Evolutionary conservation across 2,888 invertebrate species (phyloP).

Genomic region (Anagyrus pseudococci): DNA sequence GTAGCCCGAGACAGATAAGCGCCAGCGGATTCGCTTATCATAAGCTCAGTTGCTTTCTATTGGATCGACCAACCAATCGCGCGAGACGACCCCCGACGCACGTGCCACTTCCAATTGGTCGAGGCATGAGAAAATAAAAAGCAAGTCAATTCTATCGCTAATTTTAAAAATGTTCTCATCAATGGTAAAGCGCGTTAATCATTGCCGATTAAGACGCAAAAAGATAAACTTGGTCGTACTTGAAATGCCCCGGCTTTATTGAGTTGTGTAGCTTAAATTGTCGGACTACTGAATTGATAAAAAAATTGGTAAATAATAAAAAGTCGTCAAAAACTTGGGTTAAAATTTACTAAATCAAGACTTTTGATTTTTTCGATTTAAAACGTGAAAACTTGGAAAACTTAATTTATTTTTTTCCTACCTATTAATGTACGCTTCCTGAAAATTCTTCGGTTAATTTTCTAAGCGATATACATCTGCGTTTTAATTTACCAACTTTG

Average conservation of each 20-base stretch:
- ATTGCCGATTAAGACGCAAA: background rate
- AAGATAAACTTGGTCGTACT: background rate
- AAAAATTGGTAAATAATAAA: no score
- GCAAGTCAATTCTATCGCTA: constrained; percentile 28
- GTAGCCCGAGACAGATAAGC: constrained; percentile 12
- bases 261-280: no score
- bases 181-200: constrained; percentile 12
- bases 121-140: constrained; percentile 37
- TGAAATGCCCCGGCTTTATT: background rate
- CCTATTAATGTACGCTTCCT: background rate
- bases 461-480: no score
- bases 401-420: background rate
- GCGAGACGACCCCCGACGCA: constrained; percentile 9
- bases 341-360: background rate
- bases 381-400: background rate
- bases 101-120: background rate
- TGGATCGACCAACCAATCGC: constrained; percentile 5
- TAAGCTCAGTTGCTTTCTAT: background rate
- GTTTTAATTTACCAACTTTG: background rate
- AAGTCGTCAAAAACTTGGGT: no score
- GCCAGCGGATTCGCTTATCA: constrained; percentile 18
- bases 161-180: constrained; percentile 45
- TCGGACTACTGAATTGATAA: no score
- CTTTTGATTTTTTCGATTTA: background rate
- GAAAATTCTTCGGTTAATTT: background rate